These are phyloP conservation scores for Saguinus midas DNA, from an alignment of 2,113 vertebrate genomes.

Conservation along the genomic window DNA sequence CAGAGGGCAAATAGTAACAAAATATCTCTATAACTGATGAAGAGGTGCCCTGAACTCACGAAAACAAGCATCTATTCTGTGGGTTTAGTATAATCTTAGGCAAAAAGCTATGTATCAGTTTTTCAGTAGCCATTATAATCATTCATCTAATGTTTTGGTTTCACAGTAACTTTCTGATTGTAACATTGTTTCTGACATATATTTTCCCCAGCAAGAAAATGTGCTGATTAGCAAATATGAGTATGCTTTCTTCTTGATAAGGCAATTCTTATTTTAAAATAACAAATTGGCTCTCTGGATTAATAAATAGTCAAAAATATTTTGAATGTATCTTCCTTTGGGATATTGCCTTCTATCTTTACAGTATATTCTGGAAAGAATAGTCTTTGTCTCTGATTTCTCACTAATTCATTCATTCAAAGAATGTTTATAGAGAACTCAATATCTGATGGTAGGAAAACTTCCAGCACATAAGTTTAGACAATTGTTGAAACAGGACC, in stretches of 20 bases:
- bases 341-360: neutral
- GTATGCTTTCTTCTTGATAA: neutral
- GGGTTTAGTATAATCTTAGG: neutral
- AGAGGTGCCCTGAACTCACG: neutral
- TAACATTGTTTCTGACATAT: neutral
- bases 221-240: neutral
- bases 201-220: neutral
- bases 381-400: neutral
- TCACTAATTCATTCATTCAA: neutral
- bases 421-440: neutral
- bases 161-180: conserved; percentile 36
- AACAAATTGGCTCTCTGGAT: neutral
- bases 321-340: neutral
- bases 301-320: conserved; percentile 11
- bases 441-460: neutral
- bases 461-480: neutral
- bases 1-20: neutral
- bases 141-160: neutral
- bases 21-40: neutral
- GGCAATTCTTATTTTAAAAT: conserved; percentile 24
- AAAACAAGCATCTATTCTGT: neutral
- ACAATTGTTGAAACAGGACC: neutral
- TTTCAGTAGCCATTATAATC: neutral
- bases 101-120: neutral
- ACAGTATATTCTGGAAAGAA: neutral